Conservation (phyloP, 2,797 vertebrate genomes). For the Merluccius polli region DNA sequence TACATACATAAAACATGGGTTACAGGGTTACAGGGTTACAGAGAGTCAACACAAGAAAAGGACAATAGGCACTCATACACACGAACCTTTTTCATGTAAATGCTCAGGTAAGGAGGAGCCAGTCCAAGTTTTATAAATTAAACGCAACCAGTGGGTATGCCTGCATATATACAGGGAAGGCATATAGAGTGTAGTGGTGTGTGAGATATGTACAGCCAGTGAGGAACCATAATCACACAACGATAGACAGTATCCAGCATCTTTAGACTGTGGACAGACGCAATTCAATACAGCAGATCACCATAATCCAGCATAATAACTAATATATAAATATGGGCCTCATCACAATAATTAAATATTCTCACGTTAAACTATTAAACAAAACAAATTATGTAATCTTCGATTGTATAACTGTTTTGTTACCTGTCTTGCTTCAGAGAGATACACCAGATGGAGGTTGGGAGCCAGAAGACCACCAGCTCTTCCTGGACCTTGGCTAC, state of each 20-base stretch:
- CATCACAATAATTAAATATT: not conserved
- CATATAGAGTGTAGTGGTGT: not conserved
- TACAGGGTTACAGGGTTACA: too few relatives aligned
- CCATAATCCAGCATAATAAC: not conserved
- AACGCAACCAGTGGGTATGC: not conserved
- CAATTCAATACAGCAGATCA: too few relatives aligned
- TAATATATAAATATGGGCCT: not conserved
- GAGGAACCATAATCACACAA: not conserved
- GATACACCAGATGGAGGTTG: constrained; percentile 76
- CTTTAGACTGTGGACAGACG: too few relatives aligned
- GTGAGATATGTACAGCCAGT: not conserved
- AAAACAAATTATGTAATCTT: constrained; percentile 4
- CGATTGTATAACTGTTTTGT: not conserved
- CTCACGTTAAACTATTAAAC: not conserved
- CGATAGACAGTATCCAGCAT: not conserved
- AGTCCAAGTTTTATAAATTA: not conserved
- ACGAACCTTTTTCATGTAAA: not conserved
- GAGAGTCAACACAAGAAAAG: too few relatives aligned
- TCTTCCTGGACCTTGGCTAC: constrained; percentile 77
- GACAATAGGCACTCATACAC: not conserved
- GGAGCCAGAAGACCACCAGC: constrained; percentile 82
- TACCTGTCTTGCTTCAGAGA: constrained; percentile 58
- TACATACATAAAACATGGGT: too few relatives aligned
- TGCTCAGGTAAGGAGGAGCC: not conserved
- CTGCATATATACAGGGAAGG: not conserved